Base-by-base conservation (phyloP, 2,797 vertebrate species). In the Peromyscus nudipes region DNA sequence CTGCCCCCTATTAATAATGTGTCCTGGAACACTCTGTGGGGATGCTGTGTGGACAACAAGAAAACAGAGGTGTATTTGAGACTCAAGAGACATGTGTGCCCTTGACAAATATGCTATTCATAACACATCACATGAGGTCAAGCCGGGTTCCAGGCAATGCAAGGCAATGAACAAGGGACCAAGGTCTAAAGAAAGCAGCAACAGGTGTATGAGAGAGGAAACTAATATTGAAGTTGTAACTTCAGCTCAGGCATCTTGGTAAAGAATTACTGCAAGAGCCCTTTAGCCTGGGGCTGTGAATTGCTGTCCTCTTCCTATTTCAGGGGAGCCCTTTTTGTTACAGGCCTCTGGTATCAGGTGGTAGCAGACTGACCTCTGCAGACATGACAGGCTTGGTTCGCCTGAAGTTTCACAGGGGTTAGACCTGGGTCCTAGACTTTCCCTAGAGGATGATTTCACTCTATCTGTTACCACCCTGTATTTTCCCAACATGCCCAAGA, bases 41-140 rank as follows among this genome's bases (percentile, higher is more conserved):
- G 52, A 34, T 98, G 96, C 2, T 98, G 96, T 37, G 96, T 89
- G 0, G 80, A 95, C 2, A 96, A 97, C 69, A 89, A 97, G 96
- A 97, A 98, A 97, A 82, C 55, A 76, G 89, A 97, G 0, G 69
- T 98, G 62, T 97, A 97, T 83, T 8, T 65, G 92, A 94, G 94
- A 27, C 93, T 93, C 9, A 95, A 91, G 81, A 60, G 62, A 62
- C 76, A 95, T 27, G 86, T n/a, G 29, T 97, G 91, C 55, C 79
- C 89, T 29, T 93, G 91, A 43, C 85, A 92, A 71, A 55, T 88
- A 89, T 76, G 69, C n/a, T 25, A 37, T 93, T 92, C 91, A 86
- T 62, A 31, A 37, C 46, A 88, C 55, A 77, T 0, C 84, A 40
- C 6, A 5, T 31, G 93, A 93, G 37, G 71, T 77, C 69, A 93